Evolutionary conservation across 2,888 invertebrate genomes (phyloP), one percentile per base, ranked within the genome.

Genomic region (Tridacna crocea): DNA sequence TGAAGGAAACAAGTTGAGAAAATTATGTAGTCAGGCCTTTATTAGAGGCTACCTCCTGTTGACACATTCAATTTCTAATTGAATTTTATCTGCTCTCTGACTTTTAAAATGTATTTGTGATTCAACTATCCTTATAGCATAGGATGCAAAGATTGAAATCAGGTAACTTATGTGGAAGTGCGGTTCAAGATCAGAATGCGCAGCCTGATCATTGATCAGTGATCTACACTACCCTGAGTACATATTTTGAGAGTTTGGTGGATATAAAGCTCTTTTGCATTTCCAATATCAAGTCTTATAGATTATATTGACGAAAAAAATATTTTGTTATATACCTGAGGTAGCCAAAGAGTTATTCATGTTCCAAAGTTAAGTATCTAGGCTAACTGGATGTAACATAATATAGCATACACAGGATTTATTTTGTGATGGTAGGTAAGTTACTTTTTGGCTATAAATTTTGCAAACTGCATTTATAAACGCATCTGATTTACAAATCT

Each of bases 71-170:
- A 68, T 47, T n/a, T 68, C 47, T 68, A 68, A 68, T 68, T 68
- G 36, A 24, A 68, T 68, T 68, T 68, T 47, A 68, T 47, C 68
- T 68, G 68, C 68, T 68, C 68, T n/a, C 19, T 68, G 68, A 46
- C 68, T 48, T 46, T 65, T 36, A 4, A 36, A 26, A 26, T 13
- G 13, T 36, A 36, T 66, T 27, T 36, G n/a, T 2, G 24, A 22
- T 61, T 24, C 12, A 12, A 17, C 65, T 27, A 65, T 65, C 65
- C 65, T 65, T 65, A 27, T 65, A 65, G 3, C 27, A 17, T 65
- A 8, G 10, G 15, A n/a, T 65, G 27, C 26, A 8, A 8, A 22
- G 27, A 4, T 8, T 17, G 22, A 17, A 8, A 36, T 22, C 3
- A 13, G n/a, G 19, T 61, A 3, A 22, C 12, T n/a, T n/a, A 3